A percentile compares a stretch with the other conserved stretches of the same genome.
phyloP scores from a whole-genome alignment of 2,888 invertebrate species.

The Troides oblongomaculatus region DNA sequence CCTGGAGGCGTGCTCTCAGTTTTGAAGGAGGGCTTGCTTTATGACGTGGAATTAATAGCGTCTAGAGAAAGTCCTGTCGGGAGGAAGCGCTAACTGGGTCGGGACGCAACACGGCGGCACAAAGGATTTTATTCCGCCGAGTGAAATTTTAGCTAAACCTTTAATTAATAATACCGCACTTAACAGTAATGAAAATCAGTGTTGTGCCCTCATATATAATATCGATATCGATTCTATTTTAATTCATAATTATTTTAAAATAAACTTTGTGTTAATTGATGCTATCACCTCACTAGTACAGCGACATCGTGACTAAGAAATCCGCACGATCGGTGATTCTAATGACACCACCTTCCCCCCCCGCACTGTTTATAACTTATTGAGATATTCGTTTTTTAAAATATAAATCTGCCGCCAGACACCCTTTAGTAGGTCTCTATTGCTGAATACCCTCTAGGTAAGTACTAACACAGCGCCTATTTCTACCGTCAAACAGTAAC shows the following conservation, averaged over 20 bases:
- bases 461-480: too few relatives aligned
- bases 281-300: too few relatives aligned
- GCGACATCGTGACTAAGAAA: too few relatives aligned
- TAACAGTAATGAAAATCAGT: not conserved
- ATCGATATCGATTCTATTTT: not conserved
- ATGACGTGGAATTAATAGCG: slow-evolving; percentile 27
- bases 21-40: slow-evolving; percentile 23
- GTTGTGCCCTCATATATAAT: slow-evolving; percentile 3
- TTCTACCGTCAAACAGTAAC: too few relatives aligned
- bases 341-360: too few relatives aligned
- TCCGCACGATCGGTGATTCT: too few relatives aligned
- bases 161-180: slow-evolving; percentile 1
- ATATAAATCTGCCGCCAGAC: too few relatives aligned
- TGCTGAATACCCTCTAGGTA: too few relatives aligned
- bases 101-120: slow-evolving; percentile 6
- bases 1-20: slow-evolving; percentile 13
- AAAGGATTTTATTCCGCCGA: slow-evolving; percentile 12
- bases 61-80: slow-evolving; percentile 12
- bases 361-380: too few relatives aligned
- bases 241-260: not conserved
- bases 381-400: too few relatives aligned
- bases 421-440: too few relatives aligned
- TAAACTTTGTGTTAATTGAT: not conserved
- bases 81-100: slow-evolving; percentile 14
- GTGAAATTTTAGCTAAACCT: slow-evolving; percentile 8